These are phyloP conservation scores for Heteromyza rotundicornis DNA, from an alignment of 2,888 invertebrate genomes.

Conservation along the genomic window DNA sequence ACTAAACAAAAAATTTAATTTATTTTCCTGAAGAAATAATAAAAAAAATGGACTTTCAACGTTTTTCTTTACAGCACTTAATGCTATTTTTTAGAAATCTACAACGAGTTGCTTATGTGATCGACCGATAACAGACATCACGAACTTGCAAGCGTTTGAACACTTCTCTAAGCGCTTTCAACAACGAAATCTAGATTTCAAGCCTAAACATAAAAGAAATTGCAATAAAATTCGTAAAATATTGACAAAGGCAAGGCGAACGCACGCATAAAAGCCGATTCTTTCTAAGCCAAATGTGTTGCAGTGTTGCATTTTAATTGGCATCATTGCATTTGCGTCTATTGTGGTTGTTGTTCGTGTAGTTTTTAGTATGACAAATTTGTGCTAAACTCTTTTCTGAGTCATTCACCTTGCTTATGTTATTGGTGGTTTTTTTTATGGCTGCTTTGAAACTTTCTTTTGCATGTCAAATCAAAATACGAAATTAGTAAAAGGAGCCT, in stretches of 20 bases:
- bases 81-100: too few species aligned
- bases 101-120: too few species aligned
- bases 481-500: conserved; percentile 4
- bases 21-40: too few species aligned
- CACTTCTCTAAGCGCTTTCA: neutral
- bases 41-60: too few species aligned
- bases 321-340: neutral
- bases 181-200: neutral
- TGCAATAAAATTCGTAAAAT: neutral
- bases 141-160: too few species aligned
- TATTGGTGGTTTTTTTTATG: neutral
- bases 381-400: neutral
- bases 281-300: too few species aligned
- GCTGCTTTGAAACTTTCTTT: neutral
- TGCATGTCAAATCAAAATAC: neutral
- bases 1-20: too few species aligned
- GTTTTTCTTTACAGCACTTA: too few species aligned
- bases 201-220: too few species aligned
- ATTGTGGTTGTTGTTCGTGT: neutral
- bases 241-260: neutral
- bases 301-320: neutral
- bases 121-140: too few species aligned
- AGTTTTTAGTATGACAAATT: too few species aligned
- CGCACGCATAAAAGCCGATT: neutral
- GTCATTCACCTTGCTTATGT: neutral